Base-by-base conservation (phyloP, 2,888 invertebrate species). In the Thymelicus sylvestris region DNA sequence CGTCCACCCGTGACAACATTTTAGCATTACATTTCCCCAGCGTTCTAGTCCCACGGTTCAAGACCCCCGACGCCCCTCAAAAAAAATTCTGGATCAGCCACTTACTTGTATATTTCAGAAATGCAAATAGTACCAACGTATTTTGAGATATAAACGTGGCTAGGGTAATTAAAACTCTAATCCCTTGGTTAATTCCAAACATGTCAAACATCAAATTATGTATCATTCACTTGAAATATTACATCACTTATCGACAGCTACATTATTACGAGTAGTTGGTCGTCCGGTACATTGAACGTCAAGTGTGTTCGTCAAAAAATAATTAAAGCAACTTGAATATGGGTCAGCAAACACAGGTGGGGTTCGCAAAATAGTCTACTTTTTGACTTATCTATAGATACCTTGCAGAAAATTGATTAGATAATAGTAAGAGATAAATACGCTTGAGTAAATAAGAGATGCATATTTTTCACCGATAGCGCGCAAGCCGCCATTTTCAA, bases 361-460 rank as follows among this genome's bases (percentile, higher is more conserved):
- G 86, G 90, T 88, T 88, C 81, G 92, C 92, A 80, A 91, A 92
- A 91, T 86, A 87, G 81, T 84, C 77, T 81, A 83, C 84, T 86
- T 85, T 87, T 83, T 77, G 75, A 79, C 76, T 82, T 92, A 92
- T 92, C 92, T 86, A 79, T 83, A 77, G 77, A 83, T 83, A 87
- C 85, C 83, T 87, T 91, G 91, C 92, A 92, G 91, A 91, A 91
- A 83, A 85, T 83, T 80, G 92, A 92, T 92, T 90, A 92, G 92
- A 92, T 91, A 90, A 80, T 79, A 78, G 74, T 79, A 74, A 79
- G 77, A 83, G 91, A 91, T 91, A 91, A 90, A 86, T 80, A 81
- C 78, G 81, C 81, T 84, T 85, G 89, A 86, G 89, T 89, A 91
- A 92, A 91, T 89, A 91, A 82, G 84, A 89, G 86, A 90, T 92